These are phyloP conservation scores for Neopipo cinnamomea DNA, from an alignment of 2,113 vertebrate genomes.

Conservation along the genomic window DNA sequence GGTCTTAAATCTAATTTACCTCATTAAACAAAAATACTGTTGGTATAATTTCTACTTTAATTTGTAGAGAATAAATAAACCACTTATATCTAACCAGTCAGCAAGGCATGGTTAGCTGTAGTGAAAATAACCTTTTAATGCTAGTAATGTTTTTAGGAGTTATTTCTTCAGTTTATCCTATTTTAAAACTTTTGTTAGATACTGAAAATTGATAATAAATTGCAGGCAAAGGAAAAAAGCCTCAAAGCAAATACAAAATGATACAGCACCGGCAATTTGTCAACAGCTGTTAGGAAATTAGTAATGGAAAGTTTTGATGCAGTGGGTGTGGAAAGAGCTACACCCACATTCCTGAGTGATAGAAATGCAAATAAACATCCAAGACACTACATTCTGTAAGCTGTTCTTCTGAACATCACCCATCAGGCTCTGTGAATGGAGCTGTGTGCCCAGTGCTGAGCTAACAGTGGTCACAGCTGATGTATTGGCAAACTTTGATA, in stretches of 20 bases:
- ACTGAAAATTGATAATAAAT: not conserved
- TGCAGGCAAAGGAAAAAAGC: not conserved
- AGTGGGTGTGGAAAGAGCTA: not conserved
- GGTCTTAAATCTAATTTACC: not conserved
- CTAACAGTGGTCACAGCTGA: not conserved
- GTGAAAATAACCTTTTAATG: not conserved
- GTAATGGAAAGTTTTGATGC: conserved; percentile 26
- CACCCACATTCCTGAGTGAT: conserved; percentile 21
- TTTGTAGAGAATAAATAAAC: not conserved
- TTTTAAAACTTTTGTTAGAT: not conserved
- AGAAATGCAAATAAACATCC: not conserved
- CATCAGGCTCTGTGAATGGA: not conserved
- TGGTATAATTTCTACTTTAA: not conserved
- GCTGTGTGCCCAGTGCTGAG: rapidly evolving
- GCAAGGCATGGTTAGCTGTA: not conserved
- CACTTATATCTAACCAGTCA: not conserved
- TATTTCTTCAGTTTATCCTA: not conserved
- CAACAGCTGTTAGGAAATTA: conserved; percentile 11
- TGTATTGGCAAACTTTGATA: not conserved
- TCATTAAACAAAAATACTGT: not conserved
- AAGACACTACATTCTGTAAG: not conserved
- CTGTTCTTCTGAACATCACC: not conserved
- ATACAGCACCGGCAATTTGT: not conserved
- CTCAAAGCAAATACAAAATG: not conserved
- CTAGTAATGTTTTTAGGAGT: not conserved